Percentiles rank a stretch among this genome's conserved stretches.
Conservation (phyloP, 2,797 vertebrate species). For the Enteromius fasciolatus region DNA sequence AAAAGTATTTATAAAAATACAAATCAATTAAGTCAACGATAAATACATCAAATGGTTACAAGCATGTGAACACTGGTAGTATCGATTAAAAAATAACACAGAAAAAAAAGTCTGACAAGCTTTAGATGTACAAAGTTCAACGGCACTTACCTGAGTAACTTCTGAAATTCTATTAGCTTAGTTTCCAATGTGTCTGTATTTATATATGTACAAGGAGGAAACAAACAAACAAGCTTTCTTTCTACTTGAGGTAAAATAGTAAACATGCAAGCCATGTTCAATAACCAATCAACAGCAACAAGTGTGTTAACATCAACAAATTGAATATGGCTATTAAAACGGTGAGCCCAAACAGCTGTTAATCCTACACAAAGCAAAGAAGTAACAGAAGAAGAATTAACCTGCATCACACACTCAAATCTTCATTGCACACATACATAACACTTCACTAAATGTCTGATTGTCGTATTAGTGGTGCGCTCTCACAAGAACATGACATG, state of each 20-base stretch:
- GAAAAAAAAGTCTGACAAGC: conserved; percentile 54
- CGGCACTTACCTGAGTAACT: conserved; percentile 76
- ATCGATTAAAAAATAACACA: conserved; percentile 65
- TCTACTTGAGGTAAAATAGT: conserved; percentile 27
- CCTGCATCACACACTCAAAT: not conserved
- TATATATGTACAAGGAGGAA: not conserved
- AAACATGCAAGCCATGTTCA: conserved; percentile 23
- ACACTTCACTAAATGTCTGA: conserved; percentile 32
- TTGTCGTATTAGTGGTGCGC: conserved; percentile 49
- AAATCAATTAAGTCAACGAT: not conserved
- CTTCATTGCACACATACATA: not conserved
- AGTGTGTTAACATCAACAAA: conserved; percentile 10
- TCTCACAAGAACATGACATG: conserved; percentile 4
- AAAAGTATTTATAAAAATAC: conserved; percentile 44
- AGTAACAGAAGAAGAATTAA: conserved; percentile 2
- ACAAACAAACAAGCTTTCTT: conserved; percentile 6
- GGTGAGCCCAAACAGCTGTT: conserved; percentile 17
- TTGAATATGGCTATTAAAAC: conserved; percentile 3
- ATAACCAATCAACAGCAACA: conserved; percentile 13
- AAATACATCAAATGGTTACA: conserved; percentile 33
- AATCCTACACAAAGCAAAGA: conserved; percentile 19
- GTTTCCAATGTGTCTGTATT: not conserved
- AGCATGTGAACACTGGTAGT: conserved; percentile 41
- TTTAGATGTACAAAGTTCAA: conserved; percentile 62
- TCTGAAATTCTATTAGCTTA: conserved; percentile 29